Conservation (phyloP, 2,888 invertebrate genomes). For the Hyalella azteca region DNA sequence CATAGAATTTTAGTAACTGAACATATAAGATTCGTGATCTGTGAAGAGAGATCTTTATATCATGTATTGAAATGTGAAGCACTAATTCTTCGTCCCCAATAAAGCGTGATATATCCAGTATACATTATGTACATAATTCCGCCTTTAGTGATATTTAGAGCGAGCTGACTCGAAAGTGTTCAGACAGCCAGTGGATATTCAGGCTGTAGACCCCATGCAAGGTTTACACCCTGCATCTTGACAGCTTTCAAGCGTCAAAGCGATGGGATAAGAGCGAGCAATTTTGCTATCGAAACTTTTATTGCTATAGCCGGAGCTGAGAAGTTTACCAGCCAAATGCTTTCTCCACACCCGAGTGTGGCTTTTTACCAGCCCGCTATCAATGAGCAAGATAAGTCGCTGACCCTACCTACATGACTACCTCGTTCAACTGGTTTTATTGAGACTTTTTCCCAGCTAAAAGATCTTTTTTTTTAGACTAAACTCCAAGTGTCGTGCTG, state of each 20-base stretch:
- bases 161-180: no score
- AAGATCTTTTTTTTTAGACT: conserved; percentile 8
- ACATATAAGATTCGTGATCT: no score
- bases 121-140: no score
- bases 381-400: conserved; percentile 23
- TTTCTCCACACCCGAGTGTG: conserved; percentile 19
- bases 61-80: no score
- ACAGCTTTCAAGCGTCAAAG: not conserved
- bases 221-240: no score
- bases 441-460: conserved; percentile 22
- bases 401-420: conserved; percentile 32
- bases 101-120: no score
- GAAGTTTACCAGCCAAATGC: conserved; percentile 17
- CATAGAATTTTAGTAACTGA: no score
- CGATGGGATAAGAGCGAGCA: not conserved
- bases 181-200: no score
- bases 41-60: no score
- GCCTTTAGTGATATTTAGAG: no score
- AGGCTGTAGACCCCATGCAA: no score
- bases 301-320: not conserved
- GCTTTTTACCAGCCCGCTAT: not conserved
- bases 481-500: conserved; percentile 25
- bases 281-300: conserved; percentile 23
- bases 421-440: conserved; percentile 32
- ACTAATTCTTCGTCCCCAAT: no score